Conservation (phyloP, 2,113 vertebrate species). For the Nasalis larvatus region DNA sequence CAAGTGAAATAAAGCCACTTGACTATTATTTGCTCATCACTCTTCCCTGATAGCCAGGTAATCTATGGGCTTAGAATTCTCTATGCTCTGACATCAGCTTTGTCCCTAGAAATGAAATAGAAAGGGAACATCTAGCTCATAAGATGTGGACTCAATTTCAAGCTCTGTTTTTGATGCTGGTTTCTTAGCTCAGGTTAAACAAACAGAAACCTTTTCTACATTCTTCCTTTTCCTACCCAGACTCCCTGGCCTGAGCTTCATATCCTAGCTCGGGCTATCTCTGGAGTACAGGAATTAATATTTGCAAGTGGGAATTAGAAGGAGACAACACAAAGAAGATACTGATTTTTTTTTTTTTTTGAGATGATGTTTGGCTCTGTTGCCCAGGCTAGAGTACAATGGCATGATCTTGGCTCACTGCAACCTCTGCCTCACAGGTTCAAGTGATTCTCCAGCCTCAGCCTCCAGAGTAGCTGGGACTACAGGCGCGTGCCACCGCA, state of each 20-base stretch:
- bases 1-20: not conserved
- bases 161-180: not conserved
- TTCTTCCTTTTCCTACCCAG: not conserved
- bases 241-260: not conserved
- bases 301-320: not conserved
- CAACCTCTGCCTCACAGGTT: no score
- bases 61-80: not conserved
- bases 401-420: no score
- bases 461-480: no score
- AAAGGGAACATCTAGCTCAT: not conserved
- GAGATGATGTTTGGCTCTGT: no score
- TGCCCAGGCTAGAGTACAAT: no score
- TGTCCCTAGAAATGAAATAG: not conserved
- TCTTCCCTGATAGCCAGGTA: not conserved
- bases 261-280: not conserved
- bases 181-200: conserved; percentile 1
- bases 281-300: not conserved
- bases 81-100: not conserved
- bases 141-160: not conserved
- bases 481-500: no score
- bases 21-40: not conserved
- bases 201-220: not conserved
- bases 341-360: no score
- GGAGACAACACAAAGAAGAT: not conserved
- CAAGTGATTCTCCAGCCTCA: no score